Conservation (phyloP, 2,888 invertebrate genomes). For the Sesamia inferens region DNA sequence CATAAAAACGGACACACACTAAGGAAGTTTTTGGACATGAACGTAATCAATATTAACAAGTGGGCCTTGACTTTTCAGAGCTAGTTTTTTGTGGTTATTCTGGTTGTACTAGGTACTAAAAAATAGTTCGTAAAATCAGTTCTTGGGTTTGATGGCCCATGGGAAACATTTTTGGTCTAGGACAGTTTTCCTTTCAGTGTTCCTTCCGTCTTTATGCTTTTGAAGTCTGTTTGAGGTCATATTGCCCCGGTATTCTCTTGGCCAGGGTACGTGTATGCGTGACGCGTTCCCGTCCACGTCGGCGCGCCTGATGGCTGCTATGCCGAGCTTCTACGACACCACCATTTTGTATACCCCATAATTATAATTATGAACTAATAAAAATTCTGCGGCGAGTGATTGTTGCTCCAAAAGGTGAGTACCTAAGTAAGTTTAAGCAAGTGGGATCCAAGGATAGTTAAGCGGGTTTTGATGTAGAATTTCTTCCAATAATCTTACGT, state of each 20-base stretch:
- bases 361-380: not conserved
- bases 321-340: slow-evolving; percentile 56
- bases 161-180: not conserved
- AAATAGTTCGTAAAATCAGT: not conserved
- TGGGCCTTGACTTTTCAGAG: not conserved
- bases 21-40: not conserved
- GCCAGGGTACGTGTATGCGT: slow-evolving; percentile 35
- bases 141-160: not conserved
- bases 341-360: slow-evolving; percentile 54
- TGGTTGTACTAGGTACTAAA: not conserved
- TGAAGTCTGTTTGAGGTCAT: not conserved
- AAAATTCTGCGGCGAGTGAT: not conserved
- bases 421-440: not conserved
- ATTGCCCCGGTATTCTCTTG: slow-evolving; percentile 22
- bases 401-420: not conserved
- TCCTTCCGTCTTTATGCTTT: not conserved
- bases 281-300: slow-evolving; percentile 64
- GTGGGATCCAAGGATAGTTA: not conserved
- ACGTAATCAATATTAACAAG: not conserved
- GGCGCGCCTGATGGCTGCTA: slow-evolving; percentile 57
- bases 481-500: not conserved
- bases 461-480: no score
- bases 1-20: not conserved
- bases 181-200: not conserved
- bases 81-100: not conserved